Percentiles rank a stretch among this genome's conserved stretches.
These are phyloP conservation scores for Plusia festucae DNA, from an alignment of 2,888 invertebrate genomes.

Conservation along the genomic window DNA sequence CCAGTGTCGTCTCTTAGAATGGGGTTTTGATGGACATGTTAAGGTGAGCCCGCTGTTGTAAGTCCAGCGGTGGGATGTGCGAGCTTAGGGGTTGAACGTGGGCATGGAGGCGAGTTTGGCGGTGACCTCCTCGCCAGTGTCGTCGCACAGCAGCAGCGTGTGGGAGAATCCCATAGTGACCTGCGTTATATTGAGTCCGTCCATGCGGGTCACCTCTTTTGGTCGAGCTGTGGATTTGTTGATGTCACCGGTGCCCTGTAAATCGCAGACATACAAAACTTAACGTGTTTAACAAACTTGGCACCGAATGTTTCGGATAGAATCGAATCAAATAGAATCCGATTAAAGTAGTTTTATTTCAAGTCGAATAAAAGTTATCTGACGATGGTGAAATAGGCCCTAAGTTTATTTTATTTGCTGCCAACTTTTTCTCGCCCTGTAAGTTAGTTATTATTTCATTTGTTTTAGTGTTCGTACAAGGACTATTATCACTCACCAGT, in stretches of 20 bases:
- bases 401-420: too few species aligned
- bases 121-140: slow-evolving; percentile 87
- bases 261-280: slow-evolving; percentile 20
- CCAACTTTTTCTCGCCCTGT: too few species aligned
- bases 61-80: not conserved
- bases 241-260: slow-evolving; percentile 95
- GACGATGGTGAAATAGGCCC: too few species aligned
- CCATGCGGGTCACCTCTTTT: slow-evolving; percentile 94
- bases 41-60: not conserved
- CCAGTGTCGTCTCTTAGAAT: slow-evolving; percentile 42
- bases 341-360: too few species aligned
- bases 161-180: slow-evolving; percentile 96
- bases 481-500: slow-evolving; percentile 88
- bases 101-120: slow-evolving; percentile 87
- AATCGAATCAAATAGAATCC: too few species aligned
- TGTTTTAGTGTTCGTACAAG: not conserved
- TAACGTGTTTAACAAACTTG: too few species aligned
- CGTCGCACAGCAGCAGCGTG: slow-evolving; percentile 91
- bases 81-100: slow-evolving; percentile 77
- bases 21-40: not conserved
- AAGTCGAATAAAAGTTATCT: too few species aligned
- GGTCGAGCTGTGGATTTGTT: slow-evolving; percentile 96
- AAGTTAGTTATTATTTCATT: too few species aligned
- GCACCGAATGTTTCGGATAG: too few species aligned
- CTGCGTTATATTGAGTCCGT: slow-evolving; percentile 93